phyloP scores from a whole-genome alignment of 1,140 invertebrate genomes.

The Bombus polaris region DNA sequence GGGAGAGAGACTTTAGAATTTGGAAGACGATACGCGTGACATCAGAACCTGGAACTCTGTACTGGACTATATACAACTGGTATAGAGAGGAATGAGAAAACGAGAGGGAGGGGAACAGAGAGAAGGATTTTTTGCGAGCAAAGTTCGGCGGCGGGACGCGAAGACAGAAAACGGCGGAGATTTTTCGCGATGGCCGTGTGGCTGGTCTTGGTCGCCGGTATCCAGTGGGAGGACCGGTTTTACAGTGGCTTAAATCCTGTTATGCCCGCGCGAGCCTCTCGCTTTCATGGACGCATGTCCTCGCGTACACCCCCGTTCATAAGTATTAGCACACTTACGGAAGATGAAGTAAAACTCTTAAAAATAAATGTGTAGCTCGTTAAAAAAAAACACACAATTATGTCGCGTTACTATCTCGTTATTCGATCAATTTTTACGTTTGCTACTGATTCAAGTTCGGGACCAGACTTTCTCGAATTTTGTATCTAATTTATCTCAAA shows the following conservation, averaged over 20 bases:
- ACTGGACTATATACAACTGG: not conserved
- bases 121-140: conserved; percentile 31
- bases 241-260: conserved; percentile 72
- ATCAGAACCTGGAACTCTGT: not conserved
- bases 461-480: too few species aligned
- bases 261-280: conserved; percentile 62
- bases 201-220: conserved; percentile 37
- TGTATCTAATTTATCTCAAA: too few species aligned
- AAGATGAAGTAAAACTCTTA: not conserved
- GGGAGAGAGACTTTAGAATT: not conserved
- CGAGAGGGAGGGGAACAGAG: not conserved
- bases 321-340: not conserved
- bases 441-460: too few species aligned
- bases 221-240: conserved; percentile 71
- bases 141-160: conserved; percentile 32
- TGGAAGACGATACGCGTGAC: not conserved
- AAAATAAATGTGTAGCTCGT: too few species aligned
- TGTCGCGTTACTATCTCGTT: too few species aligned
- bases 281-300: conserved; percentile 59
- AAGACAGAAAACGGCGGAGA: conserved; percentile 55
- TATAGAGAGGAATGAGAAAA: not conserved
- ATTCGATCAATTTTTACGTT: too few species aligned
- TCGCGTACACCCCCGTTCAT: conserved; percentile 19
- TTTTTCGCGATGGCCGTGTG: conserved; percentile 66
- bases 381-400: too few species aligned